Conservation (phyloP, 1,140 invertebrate genomes). For the Ptiloglossa arizonensis region DNA sequence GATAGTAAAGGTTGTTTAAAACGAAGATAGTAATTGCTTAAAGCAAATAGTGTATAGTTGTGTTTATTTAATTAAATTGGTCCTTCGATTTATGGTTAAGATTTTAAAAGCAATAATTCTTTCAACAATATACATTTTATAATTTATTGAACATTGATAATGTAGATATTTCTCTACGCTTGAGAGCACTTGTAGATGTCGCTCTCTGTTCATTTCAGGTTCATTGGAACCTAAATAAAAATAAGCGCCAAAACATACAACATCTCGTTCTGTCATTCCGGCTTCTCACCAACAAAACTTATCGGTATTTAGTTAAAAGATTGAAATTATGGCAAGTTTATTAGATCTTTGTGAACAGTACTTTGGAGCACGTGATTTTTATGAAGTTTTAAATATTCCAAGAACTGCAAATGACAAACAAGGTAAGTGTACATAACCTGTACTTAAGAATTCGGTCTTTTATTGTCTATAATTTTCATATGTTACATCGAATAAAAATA, state of each 20-base stretch:
- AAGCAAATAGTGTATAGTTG: too few relatives aligned
- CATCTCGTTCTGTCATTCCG: neutral
- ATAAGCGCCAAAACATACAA: slow-evolving; percentile 39
- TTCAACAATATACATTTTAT: too few relatives aligned
- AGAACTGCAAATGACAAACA: slow-evolving; percentile 87
- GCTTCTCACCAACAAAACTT: neutral
- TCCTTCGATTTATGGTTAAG: too few relatives aligned
- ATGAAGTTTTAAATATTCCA: slow-evolving; percentile 87
- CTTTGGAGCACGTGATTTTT: slow-evolving; percentile 88
- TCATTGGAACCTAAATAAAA: neutral
- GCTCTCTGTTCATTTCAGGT: neutral
- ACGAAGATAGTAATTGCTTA: too few relatives aligned
- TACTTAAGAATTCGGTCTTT: slow-evolving; percentile 38
- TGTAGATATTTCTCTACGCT: neutral
- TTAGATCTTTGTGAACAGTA: slow-evolving; percentile 88
- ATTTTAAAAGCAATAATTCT: too few relatives aligned
- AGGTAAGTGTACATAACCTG: slow-evolving; percentile 80
- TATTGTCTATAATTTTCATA: neutral
- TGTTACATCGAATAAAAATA: neutral
- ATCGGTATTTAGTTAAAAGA: neutral
- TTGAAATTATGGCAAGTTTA: slow-evolving; percentile 72
- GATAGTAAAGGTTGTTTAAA: too few relatives aligned
- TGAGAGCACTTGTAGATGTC: neutral
- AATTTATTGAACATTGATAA: neutral
- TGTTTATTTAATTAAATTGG: too few relatives aligned